These are phyloP conservation scores for Brenthis hecate DNA, from an alignment of 2,888 invertebrate genomes.

Conservation along the genomic window DNA sequence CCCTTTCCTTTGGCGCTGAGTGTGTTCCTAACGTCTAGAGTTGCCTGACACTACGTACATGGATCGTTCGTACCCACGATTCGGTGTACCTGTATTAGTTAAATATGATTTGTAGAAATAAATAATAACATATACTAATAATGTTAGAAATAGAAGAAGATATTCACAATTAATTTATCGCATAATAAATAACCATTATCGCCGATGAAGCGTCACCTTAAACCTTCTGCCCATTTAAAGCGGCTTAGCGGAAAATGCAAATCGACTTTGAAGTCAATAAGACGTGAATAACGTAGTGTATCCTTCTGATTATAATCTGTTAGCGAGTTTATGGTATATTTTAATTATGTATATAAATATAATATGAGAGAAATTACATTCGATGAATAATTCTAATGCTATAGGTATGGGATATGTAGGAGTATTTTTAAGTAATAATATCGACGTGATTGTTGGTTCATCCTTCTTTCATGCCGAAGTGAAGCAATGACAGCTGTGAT, in stretches of 20 bases:
- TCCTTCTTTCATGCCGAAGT: too few relatives aligned
- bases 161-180: constrained; percentile 15
- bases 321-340: constrained; percentile 24
- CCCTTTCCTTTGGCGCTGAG: too few relatives aligned
- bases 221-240: constrained; percentile 24
- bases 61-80: too few relatives aligned
- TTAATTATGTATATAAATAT: constrained; percentile 7
- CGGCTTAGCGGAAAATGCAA: constrained; percentile 38
- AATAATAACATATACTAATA: constrained; percentile 2
- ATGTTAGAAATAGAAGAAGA: constrained; percentile 7
- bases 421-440: too few relatives aligned
- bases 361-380: too few relatives aligned
- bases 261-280: constrained; percentile 37
- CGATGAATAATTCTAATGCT: too few relatives aligned
- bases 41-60: too few relatives aligned
- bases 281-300: constrained; percentile 31
- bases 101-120: neutral
- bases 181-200: constrained; percentile 9
- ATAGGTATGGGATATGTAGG: too few relatives aligned
- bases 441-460: too few relatives aligned
- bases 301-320: constrained; percentile 33
- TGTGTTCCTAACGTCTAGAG: too few relatives aligned
- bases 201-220: constrained; percentile 17
- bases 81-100: too few relatives aligned
- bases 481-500: too few relatives aligned